Conservation (phyloP, 2,888 invertebrate genomes). For the Eupithecia tripunctaria region DNA sequence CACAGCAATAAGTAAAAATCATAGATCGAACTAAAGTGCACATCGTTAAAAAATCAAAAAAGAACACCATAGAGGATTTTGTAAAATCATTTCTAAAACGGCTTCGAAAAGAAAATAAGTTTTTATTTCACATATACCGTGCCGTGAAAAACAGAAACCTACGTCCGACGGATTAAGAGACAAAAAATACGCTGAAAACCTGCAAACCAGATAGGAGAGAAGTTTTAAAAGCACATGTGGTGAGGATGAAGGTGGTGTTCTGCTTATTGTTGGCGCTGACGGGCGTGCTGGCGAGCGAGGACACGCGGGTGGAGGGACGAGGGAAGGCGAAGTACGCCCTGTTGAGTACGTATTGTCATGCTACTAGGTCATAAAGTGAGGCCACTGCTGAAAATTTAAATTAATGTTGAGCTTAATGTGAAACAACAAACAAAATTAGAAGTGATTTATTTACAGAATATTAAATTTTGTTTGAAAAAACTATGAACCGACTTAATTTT, state of each 20-base stretch:
- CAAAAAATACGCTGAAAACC: not conserved
- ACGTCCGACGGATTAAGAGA: not conserved
- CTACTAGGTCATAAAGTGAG: not conserved
- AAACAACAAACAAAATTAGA: no score
- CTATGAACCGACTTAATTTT: no score
- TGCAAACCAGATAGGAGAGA: not conserved
- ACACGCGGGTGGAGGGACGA: slow-evolving; percentile 59
- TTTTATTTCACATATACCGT: not conserved
- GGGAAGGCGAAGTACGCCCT: slow-evolving; percentile 74
- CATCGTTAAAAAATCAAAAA: not conserved
- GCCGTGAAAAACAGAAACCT: not conserved
- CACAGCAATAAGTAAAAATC: no score
- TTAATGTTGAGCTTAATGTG: no score
- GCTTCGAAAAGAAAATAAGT: not conserved
- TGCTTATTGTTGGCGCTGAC: slow-evolving; percentile 39
- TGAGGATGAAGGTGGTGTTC: slow-evolving; percentile 35
- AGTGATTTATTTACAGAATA: no score
- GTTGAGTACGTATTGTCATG: slow-evolving; percentile 66
- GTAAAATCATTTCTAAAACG: not conserved
- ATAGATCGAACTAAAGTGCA: not conserved
- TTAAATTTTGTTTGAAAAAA: no score
- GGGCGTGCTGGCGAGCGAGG: slow-evolving; percentile 45
- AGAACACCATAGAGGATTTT: not conserved
- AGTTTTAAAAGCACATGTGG: slow-evolving; percentile 13
- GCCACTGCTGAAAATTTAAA: not conserved